Percentiles rank a stretch among this genome's conserved stretches.
Evolutionary conservation across 2,797 vertebrate genomes (phyloP).

Genomic region (Lagodon rhomboides): DNA sequence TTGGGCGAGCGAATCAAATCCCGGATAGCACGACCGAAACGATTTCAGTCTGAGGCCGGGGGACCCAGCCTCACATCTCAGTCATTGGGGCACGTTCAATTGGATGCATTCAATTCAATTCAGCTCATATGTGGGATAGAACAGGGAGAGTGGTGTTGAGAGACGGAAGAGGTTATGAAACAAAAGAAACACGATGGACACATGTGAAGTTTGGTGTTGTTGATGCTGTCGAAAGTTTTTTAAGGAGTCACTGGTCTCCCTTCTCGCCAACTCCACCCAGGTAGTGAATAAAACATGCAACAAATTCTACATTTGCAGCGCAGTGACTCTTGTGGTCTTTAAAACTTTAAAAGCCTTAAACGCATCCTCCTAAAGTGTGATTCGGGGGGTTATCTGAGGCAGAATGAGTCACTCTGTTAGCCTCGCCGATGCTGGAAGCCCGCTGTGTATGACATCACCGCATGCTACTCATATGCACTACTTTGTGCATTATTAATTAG

Average conservation of each 20-base stretch:
- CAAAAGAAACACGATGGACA: slow-evolving; percentile 14
- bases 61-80: slow-evolving; percentile 67
- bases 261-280: background rate
- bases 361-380: background rate
- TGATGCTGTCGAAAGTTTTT: background rate
- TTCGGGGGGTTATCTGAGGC: slow-evolving; percentile 37
- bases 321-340: background rate
- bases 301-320: background rate
- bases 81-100: slow-evolving; percentile 67
- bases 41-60: slow-evolving; percentile 70
- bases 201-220: background rate
- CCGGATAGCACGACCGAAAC: slow-evolving; percentile 68
- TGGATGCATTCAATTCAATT: slow-evolving; percentile 74
- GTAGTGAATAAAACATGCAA: background rate
- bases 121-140: slow-evolving; percentile 55
- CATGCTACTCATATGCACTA: slow-evolving; percentile 43
- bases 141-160: slow-evolving; percentile 22
- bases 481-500: slow-evolving; percentile 70
- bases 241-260: background rate
- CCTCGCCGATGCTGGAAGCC: slow-evolving; percentile 10
- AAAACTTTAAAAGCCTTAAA: slow-evolving; percentile 4
- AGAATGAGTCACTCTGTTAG: slow-evolving; percentile 40
- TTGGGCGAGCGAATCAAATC: slow-evolving; percentile 79
- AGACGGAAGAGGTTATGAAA: slow-evolving; percentile 37
- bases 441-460: slow-evolving; percentile 53